Evolutionary conservation across 2,888 invertebrate genomes (phyloP).

Genomic region (Melolontha melolontha): DNA sequence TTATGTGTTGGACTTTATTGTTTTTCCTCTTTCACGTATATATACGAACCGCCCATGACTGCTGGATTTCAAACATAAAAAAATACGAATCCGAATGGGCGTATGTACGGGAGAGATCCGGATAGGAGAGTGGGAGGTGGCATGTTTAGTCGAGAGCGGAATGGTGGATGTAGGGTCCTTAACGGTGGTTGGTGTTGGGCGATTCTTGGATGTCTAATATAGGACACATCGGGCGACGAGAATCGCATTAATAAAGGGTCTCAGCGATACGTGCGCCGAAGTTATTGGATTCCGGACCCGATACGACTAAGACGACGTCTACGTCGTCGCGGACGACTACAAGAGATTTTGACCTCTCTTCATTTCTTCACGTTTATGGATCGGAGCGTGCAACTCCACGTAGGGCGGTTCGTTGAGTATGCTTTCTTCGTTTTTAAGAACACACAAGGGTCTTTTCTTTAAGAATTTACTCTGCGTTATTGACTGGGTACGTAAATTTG

Average conservation of each 20-base stretch:
- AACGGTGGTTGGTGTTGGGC: slow-evolving; percentile 25
- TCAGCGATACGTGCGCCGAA: slow-evolving; percentile 55
- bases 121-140: slow-evolving; percentile 19
- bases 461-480: background rate
- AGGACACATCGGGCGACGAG: slow-evolving; percentile 56
- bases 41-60: too few relatives aligned
- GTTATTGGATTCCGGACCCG: slow-evolving; percentile 55
- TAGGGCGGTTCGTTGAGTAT: slow-evolving; percentile 22
- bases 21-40: too few relatives aligned
- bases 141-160: slow-evolving; percentile 22
- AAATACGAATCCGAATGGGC: slow-evolving; percentile 1
- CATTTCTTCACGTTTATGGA: slow-evolving; percentile 21
- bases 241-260: slow-evolving; percentile 57
- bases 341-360: slow-evolving; percentile 36
- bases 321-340: slow-evolving; percentile 17
- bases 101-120: background rate
- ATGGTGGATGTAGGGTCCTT: slow-evolving; percentile 14
- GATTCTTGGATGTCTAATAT: slow-evolving; percentile 55
- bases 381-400: slow-evolving; percentile 30
- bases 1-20: too few relatives aligned
- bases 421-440: slow-evolving; percentile 17
- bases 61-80: background rate
- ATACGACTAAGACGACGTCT: slow-evolving; percentile 20
- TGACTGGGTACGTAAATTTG: too few relatives aligned
- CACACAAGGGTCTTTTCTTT: slow-evolving; percentile 3